Base-by-base conservation (phyloP, 2,888 invertebrate genomes). In the Macrophya alboannulata region DNA sequence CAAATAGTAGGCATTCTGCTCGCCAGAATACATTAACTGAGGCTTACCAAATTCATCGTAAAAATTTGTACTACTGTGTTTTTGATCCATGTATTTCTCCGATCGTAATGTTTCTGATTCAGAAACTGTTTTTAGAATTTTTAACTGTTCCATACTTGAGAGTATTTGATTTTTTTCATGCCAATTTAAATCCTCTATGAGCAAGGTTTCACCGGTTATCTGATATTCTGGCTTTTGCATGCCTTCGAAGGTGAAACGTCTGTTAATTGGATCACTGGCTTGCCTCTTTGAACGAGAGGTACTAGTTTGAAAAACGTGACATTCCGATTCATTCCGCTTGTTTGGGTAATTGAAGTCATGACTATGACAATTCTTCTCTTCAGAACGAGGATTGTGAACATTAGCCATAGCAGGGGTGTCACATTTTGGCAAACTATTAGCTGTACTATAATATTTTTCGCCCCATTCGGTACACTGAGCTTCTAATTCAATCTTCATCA, bases 161-260 rank as follows among this genome's bases (percentile, higher is more conserved):
- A 51, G 17, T 31, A 68, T 83, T 17, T 37, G 9, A 25, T 48
- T 83, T 21, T 17, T n/a, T 31, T 10, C 31, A 31, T 71, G 37
- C 68, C 68, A 37, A 83, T 71, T 45, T 8, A 12, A 21, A 43
- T 81, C 43, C 62, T 43, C 62, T 21, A 15, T 31, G 48, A 68
- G 62, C 10, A 62, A 48, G 10, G 68, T 83, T 83, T 48, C 45
- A 65, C 48, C 17, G 25, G 83, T 37, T 83, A 48, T 21, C 15
- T 8, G 10, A 40, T 62, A 81, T 62, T 43, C 43, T 31, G 21
- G 59, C 43, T 17, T 21, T 25, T 59, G 62, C 21, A 43, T 81
- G 21, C 83, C 45, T 43, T 83, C 71, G 10, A 83, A 83, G 1
- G 31, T 68, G 25, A 65, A 83, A 51, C 71, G 62, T 37, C 37